Evolutionary conservation across 2,113 vertebrate genomes (phyloP), one percentile per base, ranked within the genome.

Genomic region (Eclectus roratus): DNA sequence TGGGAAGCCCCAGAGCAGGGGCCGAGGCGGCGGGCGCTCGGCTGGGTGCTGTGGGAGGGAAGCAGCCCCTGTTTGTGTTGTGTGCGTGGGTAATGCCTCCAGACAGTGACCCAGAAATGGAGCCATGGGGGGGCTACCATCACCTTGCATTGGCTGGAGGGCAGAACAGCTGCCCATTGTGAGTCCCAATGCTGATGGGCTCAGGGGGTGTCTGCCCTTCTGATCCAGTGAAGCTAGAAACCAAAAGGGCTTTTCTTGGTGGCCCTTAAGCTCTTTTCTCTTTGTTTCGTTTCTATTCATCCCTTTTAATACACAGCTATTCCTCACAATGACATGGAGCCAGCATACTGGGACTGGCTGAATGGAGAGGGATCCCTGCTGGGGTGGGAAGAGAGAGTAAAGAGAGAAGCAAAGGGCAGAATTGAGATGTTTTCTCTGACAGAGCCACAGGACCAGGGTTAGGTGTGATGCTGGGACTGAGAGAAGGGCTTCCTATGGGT

Each of bases 291-390:
- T 91, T 60, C 70, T 69, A 5, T 63, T 79, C n/a, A 9, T 44
- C n/a, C 27, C 15, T 72, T 82, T 91, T 15, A 77, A 56, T 8
- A 28, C 9, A 5, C 9, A 3, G 33, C 56, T 35, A 1, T 37
- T 16, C 49, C 19, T 8, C 9, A 1, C 0, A 2, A 9, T 2
- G 28, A 58, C 79, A 76, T 0, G 1, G n/a, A 60, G 69, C 56
- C 65, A 43, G 55, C 3, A 0, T 6, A n/a, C 53, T 16, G 24
- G 39, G 84, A 7, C 19, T 17, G 71, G 56, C 73, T 63, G 46
- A 0, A 9, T 43, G 46, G 16, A 74, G n/a, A 29, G 17, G n/a
- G 55, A 61, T 56, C 41, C 64, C 33, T n/a, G 33, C 41, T 44
- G 65, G 4, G 2, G 7, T 35, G 19, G 43, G 21, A 24, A 20